Evolutionary conservation across 2,888 invertebrate species (phyloP).

Genomic region (Hylaea fasciaria): DNA sequence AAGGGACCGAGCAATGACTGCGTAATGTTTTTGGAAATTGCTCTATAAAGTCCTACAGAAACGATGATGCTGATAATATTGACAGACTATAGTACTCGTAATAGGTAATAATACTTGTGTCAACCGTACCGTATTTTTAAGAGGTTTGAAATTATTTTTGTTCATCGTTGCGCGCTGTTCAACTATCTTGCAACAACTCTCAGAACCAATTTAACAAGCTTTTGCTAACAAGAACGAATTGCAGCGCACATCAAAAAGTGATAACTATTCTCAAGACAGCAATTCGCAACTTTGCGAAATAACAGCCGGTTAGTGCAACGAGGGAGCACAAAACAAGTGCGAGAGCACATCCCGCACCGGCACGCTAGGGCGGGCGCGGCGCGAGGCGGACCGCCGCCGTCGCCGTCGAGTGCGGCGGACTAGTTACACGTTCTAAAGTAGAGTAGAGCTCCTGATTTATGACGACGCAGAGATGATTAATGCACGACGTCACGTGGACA

Average conservation of each 20-base stretch:
- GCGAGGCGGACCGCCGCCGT: background rate
- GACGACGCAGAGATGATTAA: slow-evolving; percentile 37
- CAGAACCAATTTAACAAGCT: slow-evolving; percentile 9
- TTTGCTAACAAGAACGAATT: slow-evolving; percentile 7
- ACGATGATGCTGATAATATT: too few relatives aligned
- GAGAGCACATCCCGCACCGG: background rate
- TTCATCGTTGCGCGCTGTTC: background rate
- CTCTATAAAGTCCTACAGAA: too few relatives aligned
- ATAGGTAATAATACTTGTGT: too few relatives aligned
- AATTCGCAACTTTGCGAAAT: slow-evolving; percentile 5
- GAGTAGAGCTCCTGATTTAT: slow-evolving; percentile 24
- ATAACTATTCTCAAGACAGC: slow-evolving; percentile 9
- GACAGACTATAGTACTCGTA: too few relatives aligned
- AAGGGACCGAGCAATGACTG: background rate
- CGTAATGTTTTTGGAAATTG: background rate
- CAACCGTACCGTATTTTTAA: too few relatives aligned
- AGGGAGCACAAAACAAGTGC: slow-evolving; percentile 4
- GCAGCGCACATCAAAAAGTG: slow-evolving; percentile 11
- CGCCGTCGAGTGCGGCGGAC: background rate
- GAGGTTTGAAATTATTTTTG: too few relatives aligned
- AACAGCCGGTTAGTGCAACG: slow-evolving; percentile 10
- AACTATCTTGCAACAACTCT: background rate
- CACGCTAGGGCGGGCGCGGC: background rate
- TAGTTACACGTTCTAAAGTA: background rate
- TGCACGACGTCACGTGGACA: slow-evolving; percentile 31